Conservation (phyloP, 2,888 invertebrate genomes). For the Melanophora roralis region DNA sequence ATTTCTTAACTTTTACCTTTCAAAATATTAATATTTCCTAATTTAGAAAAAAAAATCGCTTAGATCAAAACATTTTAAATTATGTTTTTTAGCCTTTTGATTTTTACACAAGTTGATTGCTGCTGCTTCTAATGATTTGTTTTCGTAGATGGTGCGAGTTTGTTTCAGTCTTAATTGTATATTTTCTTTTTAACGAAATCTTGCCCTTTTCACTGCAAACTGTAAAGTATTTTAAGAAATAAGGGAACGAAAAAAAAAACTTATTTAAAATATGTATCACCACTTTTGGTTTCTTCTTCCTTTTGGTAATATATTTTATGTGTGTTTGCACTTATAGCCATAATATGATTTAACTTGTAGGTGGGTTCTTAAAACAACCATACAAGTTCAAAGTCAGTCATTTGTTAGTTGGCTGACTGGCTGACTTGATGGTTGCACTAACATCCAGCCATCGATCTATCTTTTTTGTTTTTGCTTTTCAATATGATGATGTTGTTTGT, state of each 20-base stretch:
- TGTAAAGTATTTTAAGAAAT: constrained; percentile 5
- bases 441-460: constrained; percentile 26
- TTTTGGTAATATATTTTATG: neutral
- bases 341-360: constrained; percentile 54
- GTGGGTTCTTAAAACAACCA: constrained; percentile 55
- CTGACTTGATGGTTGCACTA: constrained; percentile 9
- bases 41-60: constrained; percentile 14
- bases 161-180: constrained; percentile 24
- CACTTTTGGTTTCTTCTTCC: constrained; percentile 47
- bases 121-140: constrained; percentile 41
- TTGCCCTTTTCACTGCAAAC: constrained; percentile 42
- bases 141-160: constrained; percentile 1
- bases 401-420: neutral
- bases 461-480: neutral
- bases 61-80: constrained; percentile 31
- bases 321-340: neutral
- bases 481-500: constrained; percentile 19
- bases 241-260: neutral
- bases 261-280: constrained; percentile 47
- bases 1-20: constrained; percentile 18
- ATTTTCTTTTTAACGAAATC: constrained; percentile 3
- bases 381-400: constrained; percentile 7
- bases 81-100: constrained; percentile 23
- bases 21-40: constrained; percentile 16
- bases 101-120: constrained; percentile 10